Conservation (phyloP, 2,888 invertebrate genomes). For the Thelaira solivaga region DNA sequence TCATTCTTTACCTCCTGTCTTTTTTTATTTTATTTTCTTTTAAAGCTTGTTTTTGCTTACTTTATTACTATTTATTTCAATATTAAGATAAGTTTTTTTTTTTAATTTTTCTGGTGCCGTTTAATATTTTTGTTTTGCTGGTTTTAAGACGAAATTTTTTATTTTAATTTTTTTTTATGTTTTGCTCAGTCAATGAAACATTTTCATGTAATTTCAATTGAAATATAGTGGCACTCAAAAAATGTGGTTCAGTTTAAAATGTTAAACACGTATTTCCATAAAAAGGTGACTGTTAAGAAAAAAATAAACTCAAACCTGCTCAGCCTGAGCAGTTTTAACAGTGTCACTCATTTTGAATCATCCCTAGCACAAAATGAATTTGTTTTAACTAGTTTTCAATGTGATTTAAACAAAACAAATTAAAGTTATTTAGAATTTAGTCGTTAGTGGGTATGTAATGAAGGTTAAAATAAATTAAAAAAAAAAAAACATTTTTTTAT, state of each 20-base stretch:
- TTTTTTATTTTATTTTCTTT: background rate
- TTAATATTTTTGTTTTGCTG: no score
- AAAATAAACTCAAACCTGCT: slow-evolving; percentile 18
- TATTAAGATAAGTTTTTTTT: no score
- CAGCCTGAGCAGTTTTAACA: background rate
- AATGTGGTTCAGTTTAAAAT: slow-evolving; percentile 51
- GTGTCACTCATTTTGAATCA: slow-evolving; percentile 15
- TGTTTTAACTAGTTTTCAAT: background rate
- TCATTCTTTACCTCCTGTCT: background rate
- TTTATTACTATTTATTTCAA: no score
- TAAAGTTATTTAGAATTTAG: background rate
- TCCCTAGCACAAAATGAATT: background rate
- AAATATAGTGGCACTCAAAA: background rate
- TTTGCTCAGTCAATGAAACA: background rate
- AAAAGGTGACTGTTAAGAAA: background rate
- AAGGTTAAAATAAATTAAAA: slow-evolving; percentile 10
- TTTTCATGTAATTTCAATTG: background rate
- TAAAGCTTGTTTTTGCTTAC: no score
- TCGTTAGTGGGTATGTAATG: background rate
- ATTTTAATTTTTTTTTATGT: background rate
- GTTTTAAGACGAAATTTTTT: no score
- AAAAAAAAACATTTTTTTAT: no score
- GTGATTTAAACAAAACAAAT: background rate
- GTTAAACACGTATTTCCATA: slow-evolving; percentile 45
- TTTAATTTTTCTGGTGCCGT: no score